Evolutionary conservation across 2,888 invertebrate genomes (phyloP), one percentile per base, ranked within the genome.

Genomic region (Drosophila mettleri): DNA sequence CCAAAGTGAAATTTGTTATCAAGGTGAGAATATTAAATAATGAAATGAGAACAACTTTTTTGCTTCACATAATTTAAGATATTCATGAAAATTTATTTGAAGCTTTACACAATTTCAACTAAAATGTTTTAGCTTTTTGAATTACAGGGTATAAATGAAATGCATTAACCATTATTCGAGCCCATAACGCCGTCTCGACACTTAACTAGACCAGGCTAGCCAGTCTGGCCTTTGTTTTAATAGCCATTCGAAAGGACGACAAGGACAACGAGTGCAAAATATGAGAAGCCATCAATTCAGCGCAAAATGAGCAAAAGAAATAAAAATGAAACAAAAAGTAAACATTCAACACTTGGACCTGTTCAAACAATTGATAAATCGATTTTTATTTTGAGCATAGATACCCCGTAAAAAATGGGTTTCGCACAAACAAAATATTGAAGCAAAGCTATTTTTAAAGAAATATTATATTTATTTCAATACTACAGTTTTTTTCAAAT

Each of bases 201-300:
- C 46, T 74, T 36, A 46, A 39, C 61, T 43, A 53, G 52, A 14
- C 57, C 27, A 33, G 45, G 16, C 57, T 27, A 63, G 36, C 48
- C 60, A 46, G 52, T 45, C 62, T 52, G 55, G 52, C 22, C 61
- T 63, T 63, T 62, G 60, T 74, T 60, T 62, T 57, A 63, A 63
- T 62, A 46, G 61, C 54, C 38, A 14, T 36, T 46, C 45, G 18
- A 27, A 33, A 8, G 36, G 33, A 45, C 51, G 51, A 54, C 57
- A 46, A 51, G 58, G 43, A 74, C 65, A 63, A 38, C 67, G 46
- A 64, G 60, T 76, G 68, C 59, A 39, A 55, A 74, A 65, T 73
- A 80, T 68, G 52, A 62, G 27, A 51, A 49, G 8, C 46, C 60
- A 69, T 54, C 41, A 59, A 58, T 54, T 60, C 33, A 18, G 38